Percentiles rank a stretch among this genome's conserved stretches.
Conservation (phyloP, 1,140 invertebrate species). For the Doryteuthis pealeii region DNA sequence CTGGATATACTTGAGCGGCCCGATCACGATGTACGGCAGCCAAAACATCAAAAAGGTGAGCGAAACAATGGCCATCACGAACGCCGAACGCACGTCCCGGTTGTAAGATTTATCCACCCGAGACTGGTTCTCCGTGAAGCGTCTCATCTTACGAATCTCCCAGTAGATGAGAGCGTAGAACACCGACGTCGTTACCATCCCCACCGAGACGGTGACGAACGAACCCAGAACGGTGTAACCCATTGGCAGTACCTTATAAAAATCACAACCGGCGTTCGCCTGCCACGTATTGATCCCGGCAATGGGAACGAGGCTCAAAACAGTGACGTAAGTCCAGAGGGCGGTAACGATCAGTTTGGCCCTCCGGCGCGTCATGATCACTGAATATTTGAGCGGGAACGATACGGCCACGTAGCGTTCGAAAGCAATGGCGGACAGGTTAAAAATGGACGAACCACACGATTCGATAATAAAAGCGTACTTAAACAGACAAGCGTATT, state of each 20-base stretch:
- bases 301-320: constrained; percentile 23
- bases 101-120: constrained; percentile 13
- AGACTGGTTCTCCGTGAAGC: not conserved
- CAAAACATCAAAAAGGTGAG: constrained; percentile 37
- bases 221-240: constrained; percentile 18
- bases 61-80: constrained; percentile 27
- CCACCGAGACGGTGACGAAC: constrained; percentile 23
- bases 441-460: constrained; percentile 29
- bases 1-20: constrained; percentile 28
- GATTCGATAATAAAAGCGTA: constrained; percentile 27
- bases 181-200: not conserved
- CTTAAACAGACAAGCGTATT: constrained; percentile 26
- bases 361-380: constrained; percentile 21
- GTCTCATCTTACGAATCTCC: constrained; percentile 25
- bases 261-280: constrained; percentile 20
- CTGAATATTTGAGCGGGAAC: constrained; percentile 26
- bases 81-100: constrained; percentile 27
- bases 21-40: constrained; percentile 29
- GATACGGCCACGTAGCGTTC: constrained; percentile 33
- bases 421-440: constrained; percentile 28
- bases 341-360: constrained; percentile 19
- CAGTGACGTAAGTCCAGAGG: constrained; percentile 29
- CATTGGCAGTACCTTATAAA: constrained; percentile 28
- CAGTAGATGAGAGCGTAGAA: constrained; percentile 11
- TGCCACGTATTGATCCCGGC: constrained; percentile 30